Percentiles rank a stretch among this genome's conserved stretches.
Conservation (phyloP, 1,140 invertebrate species). For the Drosophila serrata region DNA sequence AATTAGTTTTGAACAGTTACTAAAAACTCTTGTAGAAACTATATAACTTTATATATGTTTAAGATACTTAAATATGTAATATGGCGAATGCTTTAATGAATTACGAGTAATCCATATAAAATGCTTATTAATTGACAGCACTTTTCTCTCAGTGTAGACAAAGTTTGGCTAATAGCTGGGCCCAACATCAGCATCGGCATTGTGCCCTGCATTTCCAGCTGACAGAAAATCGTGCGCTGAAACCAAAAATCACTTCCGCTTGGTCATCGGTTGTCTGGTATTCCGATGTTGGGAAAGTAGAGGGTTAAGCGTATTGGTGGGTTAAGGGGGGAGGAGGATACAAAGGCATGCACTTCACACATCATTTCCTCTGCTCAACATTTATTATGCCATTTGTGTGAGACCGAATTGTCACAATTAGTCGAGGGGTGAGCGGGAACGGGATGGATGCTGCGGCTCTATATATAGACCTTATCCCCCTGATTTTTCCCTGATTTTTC, state of each 20-base stretch:
- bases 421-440: conserved; percentile 25
- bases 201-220: conserved; percentile 35
- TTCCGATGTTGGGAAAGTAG: not conserved
- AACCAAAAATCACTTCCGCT: conserved; percentile 77
- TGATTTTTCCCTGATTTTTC: conserved; percentile 21
- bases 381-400: conserved; percentile 78
- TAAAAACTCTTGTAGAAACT: no score
- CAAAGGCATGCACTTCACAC: conserved; percentile 61
- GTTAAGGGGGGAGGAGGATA: conserved; percentile 11
- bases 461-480: conserved; percentile 58
- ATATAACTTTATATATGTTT: not conserved
- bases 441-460: conserved; percentile 27
- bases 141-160: conserved; percentile 15
- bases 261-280: conserved; percentile 37
- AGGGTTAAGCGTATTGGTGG: not conserved
- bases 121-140: not conserved
- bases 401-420: conserved; percentile 77
- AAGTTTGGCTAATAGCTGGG: conserved; percentile 52
- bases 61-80: no score
- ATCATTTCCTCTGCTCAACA: conserved; percentile 73
- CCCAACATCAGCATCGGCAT: conserved; percentile 17
- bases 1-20: not conserved
- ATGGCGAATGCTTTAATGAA: no score
- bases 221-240: conserved; percentile 48
- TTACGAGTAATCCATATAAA: no score